Evolutionary conservation across 2,888 invertebrate species (phyloP).

Genomic region (Cartodere bifasciata): DNA sequence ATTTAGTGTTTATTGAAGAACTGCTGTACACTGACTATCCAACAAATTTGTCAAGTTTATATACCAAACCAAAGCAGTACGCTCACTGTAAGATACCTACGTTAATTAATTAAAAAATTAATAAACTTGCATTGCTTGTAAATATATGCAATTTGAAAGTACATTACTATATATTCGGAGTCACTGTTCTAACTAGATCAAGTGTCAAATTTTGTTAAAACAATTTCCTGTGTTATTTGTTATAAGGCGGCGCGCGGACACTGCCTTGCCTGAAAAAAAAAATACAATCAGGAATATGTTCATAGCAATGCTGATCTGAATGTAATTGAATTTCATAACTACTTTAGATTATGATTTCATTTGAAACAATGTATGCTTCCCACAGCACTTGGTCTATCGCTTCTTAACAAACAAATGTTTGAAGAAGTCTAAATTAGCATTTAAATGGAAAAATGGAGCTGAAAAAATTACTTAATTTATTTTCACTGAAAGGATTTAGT

Average conservation of each 20-base stretch:
- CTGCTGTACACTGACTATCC: constrained; percentile 14
- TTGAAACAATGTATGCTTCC: neutral
- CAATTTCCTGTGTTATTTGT: neutral
- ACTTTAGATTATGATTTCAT: neutral
- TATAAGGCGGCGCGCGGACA: no score
- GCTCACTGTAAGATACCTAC: constrained; percentile 14
- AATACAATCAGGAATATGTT: no score
- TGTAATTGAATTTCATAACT: no score
- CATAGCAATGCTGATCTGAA: no score
- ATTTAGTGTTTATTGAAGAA: constrained; percentile 3
- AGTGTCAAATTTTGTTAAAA: neutral
- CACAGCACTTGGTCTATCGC: no score
- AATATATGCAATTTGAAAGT: constrained; percentile 7
- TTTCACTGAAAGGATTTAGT: no score
- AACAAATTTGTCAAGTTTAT: constrained; percentile 13
- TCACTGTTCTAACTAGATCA: neutral
- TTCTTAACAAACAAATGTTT: no score
- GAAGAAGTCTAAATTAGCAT: no score
- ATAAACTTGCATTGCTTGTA: constrained; percentile 7
- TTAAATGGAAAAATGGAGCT: no score
- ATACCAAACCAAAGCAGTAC: constrained; percentile 14
- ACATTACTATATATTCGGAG: neutral
- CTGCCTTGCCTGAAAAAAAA: no score
- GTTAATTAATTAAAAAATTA: constrained; percentile 13
- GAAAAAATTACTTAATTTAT: no score